These are phyloP conservation scores for Dynastes maya DNA, from an alignment of 2,888 invertebrate genomes.

Conservation along the genomic window DNA sequence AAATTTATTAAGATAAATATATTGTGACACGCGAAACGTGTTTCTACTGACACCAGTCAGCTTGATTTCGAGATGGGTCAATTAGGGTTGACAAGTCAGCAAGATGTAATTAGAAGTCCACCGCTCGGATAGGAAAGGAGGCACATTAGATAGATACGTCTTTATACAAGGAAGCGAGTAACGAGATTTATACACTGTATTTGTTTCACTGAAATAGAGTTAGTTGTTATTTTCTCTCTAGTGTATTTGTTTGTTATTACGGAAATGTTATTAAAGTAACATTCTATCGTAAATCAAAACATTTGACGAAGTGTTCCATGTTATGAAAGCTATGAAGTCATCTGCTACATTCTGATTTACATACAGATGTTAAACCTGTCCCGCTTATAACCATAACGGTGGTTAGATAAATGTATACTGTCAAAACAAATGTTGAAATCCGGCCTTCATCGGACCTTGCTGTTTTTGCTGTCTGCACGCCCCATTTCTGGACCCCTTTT, in stretches of 20 bases:
- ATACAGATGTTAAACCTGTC: background rate
- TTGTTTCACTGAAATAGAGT: no score
- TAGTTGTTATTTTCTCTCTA: no score
- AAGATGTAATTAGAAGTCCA: slow-evolving; percentile 19
- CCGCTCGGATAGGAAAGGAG: background rate
- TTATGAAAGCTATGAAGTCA: background rate
- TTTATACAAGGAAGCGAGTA: no score
- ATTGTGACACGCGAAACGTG: slow-evolving; percentile 33
- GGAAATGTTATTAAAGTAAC: no score
- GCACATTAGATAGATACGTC: background rate
- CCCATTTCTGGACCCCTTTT: background rate
- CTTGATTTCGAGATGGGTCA: slow-evolving; percentile 22
- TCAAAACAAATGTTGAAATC: slow-evolving; percentile 15
- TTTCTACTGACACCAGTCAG: slow-evolving; percentile 31
- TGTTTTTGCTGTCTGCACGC: background rate
- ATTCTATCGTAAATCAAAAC: no score
- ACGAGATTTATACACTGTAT: no score
- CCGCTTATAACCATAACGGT: background rate
- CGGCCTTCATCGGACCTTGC: slow-evolving; percentile 7
- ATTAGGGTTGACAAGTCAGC: slow-evolving; percentile 35
- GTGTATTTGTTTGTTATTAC: no score
- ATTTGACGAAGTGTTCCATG: background rate
- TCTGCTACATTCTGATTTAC: background rate
- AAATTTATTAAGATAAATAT: slow-evolving; percentile 38
- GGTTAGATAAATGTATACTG: slow-evolving; percentile 6